These are phyloP conservation scores for Alcedo quadribrachys DNA, from an alignment of 2,797 vertebrate species.

Conservation along the genomic window DNA sequence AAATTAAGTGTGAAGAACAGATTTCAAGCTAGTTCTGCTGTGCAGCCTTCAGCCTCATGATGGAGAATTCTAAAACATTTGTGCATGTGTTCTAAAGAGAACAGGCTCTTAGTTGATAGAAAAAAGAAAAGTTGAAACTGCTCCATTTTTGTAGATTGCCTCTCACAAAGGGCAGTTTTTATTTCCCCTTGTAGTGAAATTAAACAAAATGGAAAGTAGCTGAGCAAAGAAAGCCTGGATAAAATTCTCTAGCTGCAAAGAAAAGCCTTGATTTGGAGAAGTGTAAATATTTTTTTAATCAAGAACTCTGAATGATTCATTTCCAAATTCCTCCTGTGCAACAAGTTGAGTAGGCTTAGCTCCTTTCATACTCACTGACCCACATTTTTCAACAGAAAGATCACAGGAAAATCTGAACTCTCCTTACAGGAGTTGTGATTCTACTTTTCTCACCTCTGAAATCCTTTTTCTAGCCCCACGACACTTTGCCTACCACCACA, in stretches of 20 bases:
- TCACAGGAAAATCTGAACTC: not conserved
- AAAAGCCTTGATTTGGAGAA: not conserved
- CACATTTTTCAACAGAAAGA: not conserved
- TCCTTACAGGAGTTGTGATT: not conserved
- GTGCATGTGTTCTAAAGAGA: not conserved
- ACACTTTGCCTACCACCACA: not conserved
- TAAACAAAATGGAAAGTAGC: not conserved
- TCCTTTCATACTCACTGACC: conserved; percentile 27
- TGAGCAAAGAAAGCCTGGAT: not conserved
- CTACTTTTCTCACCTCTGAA: not conserved
- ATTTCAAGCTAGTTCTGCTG: not conserved
- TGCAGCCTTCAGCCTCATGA: not conserved
- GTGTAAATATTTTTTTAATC: not conserved
- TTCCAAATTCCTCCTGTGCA: conserved; percentile 45
- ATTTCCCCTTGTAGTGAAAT: not conserved
- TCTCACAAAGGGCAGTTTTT: not conserved
- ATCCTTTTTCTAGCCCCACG: not conserved
- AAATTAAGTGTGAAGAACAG: not conserved
- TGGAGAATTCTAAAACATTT: not conserved
- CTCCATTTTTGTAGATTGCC: not conserved
- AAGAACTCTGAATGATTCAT: not conserved
- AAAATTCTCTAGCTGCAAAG: not conserved
- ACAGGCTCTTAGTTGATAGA: not conserved
- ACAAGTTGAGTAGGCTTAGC: not conserved
- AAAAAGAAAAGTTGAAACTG: not conserved